Evolutionary conservation across 2,113 vertebrate species (phyloP).

Genomic region (Zootoca vivipara): DNA sequence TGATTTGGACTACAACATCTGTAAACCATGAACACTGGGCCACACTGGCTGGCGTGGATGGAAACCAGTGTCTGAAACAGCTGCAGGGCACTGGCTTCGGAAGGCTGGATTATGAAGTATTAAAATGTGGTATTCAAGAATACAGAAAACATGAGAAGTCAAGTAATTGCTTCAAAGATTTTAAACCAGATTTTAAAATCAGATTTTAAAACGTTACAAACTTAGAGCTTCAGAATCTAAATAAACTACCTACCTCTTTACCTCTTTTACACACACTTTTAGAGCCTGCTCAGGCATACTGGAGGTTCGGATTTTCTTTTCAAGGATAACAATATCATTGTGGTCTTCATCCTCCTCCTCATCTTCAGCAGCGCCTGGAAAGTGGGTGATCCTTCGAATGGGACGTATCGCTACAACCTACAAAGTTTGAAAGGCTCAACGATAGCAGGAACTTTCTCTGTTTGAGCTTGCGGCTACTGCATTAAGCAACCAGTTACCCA

Average conservation of each 20-base stretch:
- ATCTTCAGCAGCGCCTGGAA: slow-evolving; percentile 80
- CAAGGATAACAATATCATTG: slow-evolving; percentile 86
- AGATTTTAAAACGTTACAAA: background rate
- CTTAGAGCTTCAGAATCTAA: background rate
- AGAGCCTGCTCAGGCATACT: slow-evolving; percentile 93
- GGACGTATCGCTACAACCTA: slow-evolving; percentile 85
- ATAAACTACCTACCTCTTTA: slow-evolving; percentile 83
- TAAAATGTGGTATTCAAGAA: background rate
- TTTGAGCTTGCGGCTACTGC: no score
- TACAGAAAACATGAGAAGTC: background rate
- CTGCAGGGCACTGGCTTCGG: no score
- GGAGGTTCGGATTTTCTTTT: slow-evolving; percentile 87
- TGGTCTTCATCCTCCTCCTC: slow-evolving; percentile 91
- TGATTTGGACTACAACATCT: no score
- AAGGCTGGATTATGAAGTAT: background rate
- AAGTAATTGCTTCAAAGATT: background rate
- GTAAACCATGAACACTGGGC: no score
- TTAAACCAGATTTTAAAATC: background rate
- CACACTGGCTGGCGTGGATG: no score
- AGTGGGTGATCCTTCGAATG: slow-evolving; percentile 79
- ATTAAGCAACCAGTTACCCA: background rate
- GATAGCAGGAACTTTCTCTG: background rate
- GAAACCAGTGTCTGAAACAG: no score
- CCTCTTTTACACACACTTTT: slow-evolving; percentile 92
- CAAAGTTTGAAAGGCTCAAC: background rate